These are phyloP conservation scores for Lithobates sylvaticus DNA, from an alignment of 2,797 vertebrate species.

Conservation along the genomic window DNA sequence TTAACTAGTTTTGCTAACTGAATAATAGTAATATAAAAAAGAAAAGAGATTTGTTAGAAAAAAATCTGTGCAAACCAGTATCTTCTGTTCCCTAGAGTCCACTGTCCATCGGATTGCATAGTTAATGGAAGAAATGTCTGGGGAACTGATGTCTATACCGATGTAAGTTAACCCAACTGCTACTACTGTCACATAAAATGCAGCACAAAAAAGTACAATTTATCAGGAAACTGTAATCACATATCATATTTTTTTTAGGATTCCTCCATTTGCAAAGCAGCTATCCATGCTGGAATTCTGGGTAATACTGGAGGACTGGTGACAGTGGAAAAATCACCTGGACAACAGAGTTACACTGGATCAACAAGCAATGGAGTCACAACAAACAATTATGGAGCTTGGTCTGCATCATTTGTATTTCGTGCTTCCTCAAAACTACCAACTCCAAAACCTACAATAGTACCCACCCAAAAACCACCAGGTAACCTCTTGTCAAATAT, in stretches of 20 bases:
- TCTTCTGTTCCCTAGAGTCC: too few species aligned
- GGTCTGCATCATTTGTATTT: not conserved
- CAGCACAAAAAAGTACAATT: too few species aligned
- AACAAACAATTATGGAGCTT: not conserved
- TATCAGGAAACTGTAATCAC: not conserved
- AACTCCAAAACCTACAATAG: not conserved
- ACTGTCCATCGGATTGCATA: not conserved
- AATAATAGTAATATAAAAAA: too few species aligned
- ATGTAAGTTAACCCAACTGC: not conserved
- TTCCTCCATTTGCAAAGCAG: conserved; percentile 4
- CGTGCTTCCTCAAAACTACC: not conserved
- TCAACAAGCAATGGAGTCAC: conserved; percentile 25
- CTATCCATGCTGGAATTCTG: conserved; percentile 30
- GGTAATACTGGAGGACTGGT: too few species aligned
- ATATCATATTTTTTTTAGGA: not conserved
- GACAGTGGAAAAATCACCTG: not conserved
- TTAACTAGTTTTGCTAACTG: too few species aligned
- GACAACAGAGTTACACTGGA: not conserved
- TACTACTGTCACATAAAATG: too few species aligned
- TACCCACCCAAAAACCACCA: not conserved
- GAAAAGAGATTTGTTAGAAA: too few species aligned
- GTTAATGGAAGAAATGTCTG: not conserved
- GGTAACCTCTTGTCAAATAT: too few species aligned
- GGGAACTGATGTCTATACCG: conserved; percentile 35
- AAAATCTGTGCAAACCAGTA: too few species aligned